These are phyloP conservation scores for Megaceryle alcyon DNA, from an alignment of 2,797 vertebrate species.

Conservation along the genomic window DNA sequence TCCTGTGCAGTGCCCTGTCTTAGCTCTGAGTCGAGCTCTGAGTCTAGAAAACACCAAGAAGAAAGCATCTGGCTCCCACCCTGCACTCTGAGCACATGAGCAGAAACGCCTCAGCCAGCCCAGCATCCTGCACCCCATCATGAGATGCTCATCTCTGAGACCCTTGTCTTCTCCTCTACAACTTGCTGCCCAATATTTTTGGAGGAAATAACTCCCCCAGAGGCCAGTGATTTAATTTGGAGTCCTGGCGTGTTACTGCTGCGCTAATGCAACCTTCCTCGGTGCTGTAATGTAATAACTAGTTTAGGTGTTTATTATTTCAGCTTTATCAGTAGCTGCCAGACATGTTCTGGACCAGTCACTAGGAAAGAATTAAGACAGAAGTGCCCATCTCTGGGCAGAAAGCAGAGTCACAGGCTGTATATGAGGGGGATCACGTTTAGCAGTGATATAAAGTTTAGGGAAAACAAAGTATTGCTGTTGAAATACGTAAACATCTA, in stretches of 20 bases:
- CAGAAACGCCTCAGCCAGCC: background rate
- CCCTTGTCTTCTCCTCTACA: background rate
- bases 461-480: background rate
- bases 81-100: fast-evolving
- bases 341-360: background rate
- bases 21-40: background rate
- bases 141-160: background rate
- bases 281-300: background rate
- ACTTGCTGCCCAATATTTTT: background rate
- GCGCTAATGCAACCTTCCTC: background rate
- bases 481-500: background rate
- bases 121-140: background rate
- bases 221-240: background rate
- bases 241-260: background rate
- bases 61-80: background rate
- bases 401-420: background rate
- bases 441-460: background rate
- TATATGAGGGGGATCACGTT: background rate
- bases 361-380: background rate
- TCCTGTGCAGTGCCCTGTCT: background rate
- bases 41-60: background rate
- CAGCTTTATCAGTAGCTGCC: background rate
- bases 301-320: background rate
- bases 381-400: background rate
- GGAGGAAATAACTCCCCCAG: background rate